Evolutionary conservation across 2,797 vertebrate genomes (phyloP), one percentile per base, ranked within the genome.

Genomic region (Sparidentex hasta): DNA sequence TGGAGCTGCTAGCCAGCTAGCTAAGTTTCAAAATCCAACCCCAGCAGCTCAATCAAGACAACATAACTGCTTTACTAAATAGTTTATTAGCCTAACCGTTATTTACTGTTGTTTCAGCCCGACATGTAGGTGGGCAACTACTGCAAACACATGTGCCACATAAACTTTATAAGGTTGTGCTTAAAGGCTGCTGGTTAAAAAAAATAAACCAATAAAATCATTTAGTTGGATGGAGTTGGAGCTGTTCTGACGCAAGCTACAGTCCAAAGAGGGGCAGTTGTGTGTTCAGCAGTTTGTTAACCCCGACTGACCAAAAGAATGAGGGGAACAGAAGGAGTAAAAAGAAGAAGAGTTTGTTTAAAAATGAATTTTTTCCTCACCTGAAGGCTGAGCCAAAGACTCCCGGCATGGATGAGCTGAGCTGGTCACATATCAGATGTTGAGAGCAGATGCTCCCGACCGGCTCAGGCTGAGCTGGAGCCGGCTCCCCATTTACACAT

Each of bases 401-500:
- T 55, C 17, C 25, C 16, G 33, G 62, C 56, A 43, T 43, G 23
- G 23, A 33, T 2, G 20, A 56, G 21, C 74, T 52, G 41, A 11
- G n/a, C 25, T 27, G 16, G 29, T 44, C 0, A 61, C 41, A 46
- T 21, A 18, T 52, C 27, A 66, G 58, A 47, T 66, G 38, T 33
- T 50, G 50, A 54, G 11, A 78, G 71, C 63, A 64, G 67, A 7
- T 57, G 54, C 18, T 25, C 21, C 5, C 20, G 46, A 20, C 48
- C 25, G 14, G 23, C 61, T 23, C 23, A 43, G 44, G 23, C 27
- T 7, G 59, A 56, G 50, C 12, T 63, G 21, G 14, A 71, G 43
- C 13, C 46, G 65, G 63, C 27, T 57, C 13, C 33, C 16, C 21
- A 66, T 76, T 85, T 65, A 65, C 38, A 74, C 52, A 74, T 62